Percentiles rank a stretch among this genome's conserved stretches.
These are phyloP conservation scores for Sebastes aleutianus DNA, from an alignment of 2,797 vertebrate genomes.

Conservation along the genomic window DNA sequence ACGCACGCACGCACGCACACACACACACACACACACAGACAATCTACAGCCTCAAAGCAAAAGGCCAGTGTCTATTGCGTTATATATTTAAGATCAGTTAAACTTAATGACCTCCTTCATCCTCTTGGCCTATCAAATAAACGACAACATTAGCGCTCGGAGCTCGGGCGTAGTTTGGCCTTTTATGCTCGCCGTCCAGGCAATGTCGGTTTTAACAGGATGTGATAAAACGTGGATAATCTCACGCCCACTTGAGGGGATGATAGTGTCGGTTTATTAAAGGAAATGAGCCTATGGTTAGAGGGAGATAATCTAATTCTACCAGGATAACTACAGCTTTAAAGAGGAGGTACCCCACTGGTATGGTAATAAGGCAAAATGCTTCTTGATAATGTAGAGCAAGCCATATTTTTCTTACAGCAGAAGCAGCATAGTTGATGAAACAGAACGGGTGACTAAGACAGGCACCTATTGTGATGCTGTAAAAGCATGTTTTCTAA, in stretches of 20 bases:
- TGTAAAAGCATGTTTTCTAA: slow-evolving; percentile 8
- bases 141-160: slow-evolving; percentile 58
- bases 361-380: slow-evolving; percentile 37
- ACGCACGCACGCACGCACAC: not conserved
- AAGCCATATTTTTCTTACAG: slow-evolving; percentile 25
- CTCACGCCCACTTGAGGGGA: slow-evolving; percentile 74
- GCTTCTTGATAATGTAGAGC: not conserved
- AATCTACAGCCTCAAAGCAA: slow-evolving; percentile 48
- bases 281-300: slow-evolving; percentile 60
- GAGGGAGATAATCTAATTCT: slow-evolving; percentile 54
- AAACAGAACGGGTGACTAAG: not conserved
- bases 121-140: slow-evolving; percentile 65
- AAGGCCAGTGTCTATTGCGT: slow-evolving; percentile 45
- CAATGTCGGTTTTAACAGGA: slow-evolving; percentile 64
- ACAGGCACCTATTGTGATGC: not conserved
- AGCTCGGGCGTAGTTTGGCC: slow-evolving; percentile 47
- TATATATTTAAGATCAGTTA: slow-evolving; percentile 73
- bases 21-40: not conserved
- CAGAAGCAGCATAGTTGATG: not conserved
- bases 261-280: slow-evolving; percentile 76
- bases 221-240: slow-evolving; percentile 73
- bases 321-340: slow-evolving; percentile 34
- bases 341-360: slow-evolving; percentile 34
- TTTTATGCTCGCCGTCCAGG: slow-evolving; percentile 65
- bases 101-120: slow-evolving; percentile 74